Base-by-base conservation (phyloP, 2,113 vertebrate genomes). In the Neodontobutis hainanensis region DNA sequence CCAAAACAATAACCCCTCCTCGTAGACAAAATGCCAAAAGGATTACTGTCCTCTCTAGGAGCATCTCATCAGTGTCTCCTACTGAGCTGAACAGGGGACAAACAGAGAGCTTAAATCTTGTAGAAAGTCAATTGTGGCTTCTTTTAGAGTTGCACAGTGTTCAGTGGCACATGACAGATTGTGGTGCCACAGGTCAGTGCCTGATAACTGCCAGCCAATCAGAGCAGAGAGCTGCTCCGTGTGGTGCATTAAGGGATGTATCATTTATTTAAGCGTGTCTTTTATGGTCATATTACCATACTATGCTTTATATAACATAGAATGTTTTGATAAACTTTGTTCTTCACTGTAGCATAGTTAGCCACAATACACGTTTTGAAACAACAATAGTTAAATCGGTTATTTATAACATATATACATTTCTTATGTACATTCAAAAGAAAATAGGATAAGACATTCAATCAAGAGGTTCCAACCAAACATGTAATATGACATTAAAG, bases 1-100 rank as follows among this genome's bases (percentile, higher is more conserved):
- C 79, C 83, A 85, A 84, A 88, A 92, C 88, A 85, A 89, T 80
- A 82, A 88, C 60, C 86, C 78, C 58, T 72, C 43, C 58, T 40
- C 55, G 11, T 1, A 16, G 36, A 44, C 58, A 47, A 65, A 51
- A 62, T 10, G 61, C 52, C 48, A 45, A 34, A 65, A 61, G 73
- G 67, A 67, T 81, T 81, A 78, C 62, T 14, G 14, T 15, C 46
- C 50, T 35, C 38, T 60, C 35, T 43, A 47, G 51, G 49, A 67
- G 7, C 7, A 34, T 12, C 36, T 51, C 15, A 32, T 11, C 38
- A 4, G 4, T 35, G 35, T 38, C 36, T 11, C 14, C 7, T 43
- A 34, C 7, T 12, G 32, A 9, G 35, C 19, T 19, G 11, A 45
- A 14, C 5, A 6, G 40, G 27, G 43, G 60, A 69, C 46, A 48